These are phyloP conservation scores for Danio kyathit DNA, from an alignment of 2,797 vertebrate genomes.

Conservation along the genomic window DNA sequence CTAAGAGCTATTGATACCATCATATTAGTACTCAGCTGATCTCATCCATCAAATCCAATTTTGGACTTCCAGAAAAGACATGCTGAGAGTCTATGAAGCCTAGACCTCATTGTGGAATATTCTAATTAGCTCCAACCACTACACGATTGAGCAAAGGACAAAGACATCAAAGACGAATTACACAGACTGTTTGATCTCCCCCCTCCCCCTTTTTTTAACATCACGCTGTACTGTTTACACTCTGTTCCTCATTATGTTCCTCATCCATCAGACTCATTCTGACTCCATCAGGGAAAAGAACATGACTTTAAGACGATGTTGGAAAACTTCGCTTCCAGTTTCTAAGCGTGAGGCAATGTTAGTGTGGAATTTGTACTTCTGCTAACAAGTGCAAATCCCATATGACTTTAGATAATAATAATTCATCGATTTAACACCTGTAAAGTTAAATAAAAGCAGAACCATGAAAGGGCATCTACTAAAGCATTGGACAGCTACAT, in stretches of 20 bases:
- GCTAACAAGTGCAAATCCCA: constrained; percentile 50
- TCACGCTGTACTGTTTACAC: constrained; percentile 70
- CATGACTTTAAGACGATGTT: constrained; percentile 6
- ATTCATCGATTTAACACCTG: constrained; percentile 56
- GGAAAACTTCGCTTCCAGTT: constrained; percentile 11
- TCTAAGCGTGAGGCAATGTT: neutral
- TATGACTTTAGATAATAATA: constrained; percentile 59
- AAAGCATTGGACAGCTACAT: constrained; percentile 63
- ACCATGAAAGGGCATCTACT: constrained; percentile 68
- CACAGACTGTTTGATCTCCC: constrained; percentile 73
- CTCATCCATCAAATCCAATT: constrained; percentile 14
- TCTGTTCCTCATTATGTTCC: constrained; percentile 76
- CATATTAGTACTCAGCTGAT: neutral
- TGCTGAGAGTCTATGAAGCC: neutral
- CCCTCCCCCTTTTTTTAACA: constrained; percentile 67
- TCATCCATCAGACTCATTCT: constrained; percentile 70
- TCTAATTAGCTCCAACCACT: constrained; percentile 76
- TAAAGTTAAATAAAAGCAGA: constrained; percentile 71
- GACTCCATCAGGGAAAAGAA: constrained; percentile 60
- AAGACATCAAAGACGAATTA: constrained; percentile 77
- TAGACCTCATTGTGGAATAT: constrained; percentile 64
- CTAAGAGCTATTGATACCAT: neutral
- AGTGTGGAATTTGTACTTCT: neutral
- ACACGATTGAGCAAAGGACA: constrained; percentile 68
- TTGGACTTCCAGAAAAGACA: constrained; percentile 26